Conservation (phyloP, 2,888 invertebrate species). For the Heliconius ismenius region DNA sequence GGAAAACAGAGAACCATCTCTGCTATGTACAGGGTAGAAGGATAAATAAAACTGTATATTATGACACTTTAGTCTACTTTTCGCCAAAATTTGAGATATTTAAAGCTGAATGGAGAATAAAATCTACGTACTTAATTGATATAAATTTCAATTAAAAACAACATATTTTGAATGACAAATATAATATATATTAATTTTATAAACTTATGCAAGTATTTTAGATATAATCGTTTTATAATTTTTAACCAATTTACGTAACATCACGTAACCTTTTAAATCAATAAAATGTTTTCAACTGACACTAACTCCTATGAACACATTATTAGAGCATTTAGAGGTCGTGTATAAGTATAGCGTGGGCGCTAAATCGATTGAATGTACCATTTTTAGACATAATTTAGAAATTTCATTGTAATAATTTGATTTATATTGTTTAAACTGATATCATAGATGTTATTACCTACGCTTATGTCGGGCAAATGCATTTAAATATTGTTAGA, state of each 20-base stretch:
- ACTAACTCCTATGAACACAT: neutral
- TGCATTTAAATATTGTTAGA: too few relatives aligned
- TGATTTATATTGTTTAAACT: neutral
- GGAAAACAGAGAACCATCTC: neutral
- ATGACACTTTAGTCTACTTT: too few relatives aligned
- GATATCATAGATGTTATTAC: constrained; percentile 5
- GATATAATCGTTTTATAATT: neutral
- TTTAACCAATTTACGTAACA: neutral
- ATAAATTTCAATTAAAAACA: too few relatives aligned
- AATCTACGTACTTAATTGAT: too few relatives aligned
- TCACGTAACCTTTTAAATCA: constrained; percentile 9
- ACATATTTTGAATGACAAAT: neutral
- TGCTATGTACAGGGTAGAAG: neutral
- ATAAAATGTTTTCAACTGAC: constrained; percentile 2
- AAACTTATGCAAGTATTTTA: neutral
- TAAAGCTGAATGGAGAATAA: too few relatives aligned
- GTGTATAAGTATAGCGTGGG: neutral
- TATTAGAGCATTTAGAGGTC: constrained; percentile 21
- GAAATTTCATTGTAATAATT: neutral
- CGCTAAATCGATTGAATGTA: neutral
- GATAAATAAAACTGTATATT: neutral
- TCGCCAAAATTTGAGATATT: too few relatives aligned
- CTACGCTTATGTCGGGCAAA: neutral
- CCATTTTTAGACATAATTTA: constrained; percentile 4
- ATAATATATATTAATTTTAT: neutral